These are phyloP conservation scores for Leptodactylus fuscus DNA, from an alignment of 2,113 vertebrate genomes.

Conservation along the genomic window DNA sequence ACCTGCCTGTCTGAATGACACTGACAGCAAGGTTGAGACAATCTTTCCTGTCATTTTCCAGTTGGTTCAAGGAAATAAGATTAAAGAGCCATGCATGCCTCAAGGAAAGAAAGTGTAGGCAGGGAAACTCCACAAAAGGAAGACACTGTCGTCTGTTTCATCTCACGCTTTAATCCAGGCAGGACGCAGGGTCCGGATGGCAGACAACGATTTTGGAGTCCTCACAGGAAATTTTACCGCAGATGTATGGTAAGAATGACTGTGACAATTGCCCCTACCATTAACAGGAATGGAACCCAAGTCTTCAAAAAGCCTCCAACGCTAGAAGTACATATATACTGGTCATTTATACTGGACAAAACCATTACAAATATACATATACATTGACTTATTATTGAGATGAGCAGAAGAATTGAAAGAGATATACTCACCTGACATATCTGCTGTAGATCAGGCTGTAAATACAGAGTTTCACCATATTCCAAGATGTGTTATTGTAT, in stretches of 20 bases:
- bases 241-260: constrained; percentile 84
- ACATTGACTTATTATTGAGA: too few species aligned
- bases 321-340: constrained; percentile 68
- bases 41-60: constrained; percentile 20
- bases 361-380: rapidly evolving
- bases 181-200: not conserved
- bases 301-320: constrained; percentile 91
- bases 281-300: constrained; percentile 92
- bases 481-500: constrained; percentile 94
- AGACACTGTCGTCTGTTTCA: constrained; percentile 58
- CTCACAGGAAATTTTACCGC: constrained; percentile 67
- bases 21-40: not conserved
- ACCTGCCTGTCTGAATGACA: not conserved
- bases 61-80: not conserved
- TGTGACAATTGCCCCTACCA: constrained; percentile 83
- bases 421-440: constrained; percentile 86
- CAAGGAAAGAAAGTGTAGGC: not conserved
- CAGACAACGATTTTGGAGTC: not conserved
- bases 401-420: not conserved
- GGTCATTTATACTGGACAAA: not conserved
- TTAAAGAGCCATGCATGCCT: constrained; percentile 25
- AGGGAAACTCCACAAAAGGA: constrained; percentile 47
- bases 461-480: constrained; percentile 94
- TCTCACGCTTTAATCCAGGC: constrained; percentile 45
- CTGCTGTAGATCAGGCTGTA: constrained; percentile 86